phyloP scores from a whole-genome alignment of 2,888 invertebrate genomes.

The Eupithecia subumbrata region DNA sequence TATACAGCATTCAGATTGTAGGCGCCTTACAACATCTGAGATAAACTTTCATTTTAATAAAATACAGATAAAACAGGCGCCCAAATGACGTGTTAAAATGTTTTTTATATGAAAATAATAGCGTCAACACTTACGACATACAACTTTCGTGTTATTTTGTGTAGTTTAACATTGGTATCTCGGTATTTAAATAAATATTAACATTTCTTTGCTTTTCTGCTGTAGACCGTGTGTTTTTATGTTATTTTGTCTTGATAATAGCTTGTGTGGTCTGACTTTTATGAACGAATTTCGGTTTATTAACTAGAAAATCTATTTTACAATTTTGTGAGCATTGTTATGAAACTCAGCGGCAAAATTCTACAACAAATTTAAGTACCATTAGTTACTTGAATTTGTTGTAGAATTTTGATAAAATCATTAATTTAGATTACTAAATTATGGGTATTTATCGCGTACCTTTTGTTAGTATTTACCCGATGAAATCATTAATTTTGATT shows the following conservation, averaged over 20 bases:
- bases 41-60: conserved; percentile 4
- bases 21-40: background rate
- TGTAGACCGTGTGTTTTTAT: background rate
- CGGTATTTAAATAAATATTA: conserved; percentile 24
- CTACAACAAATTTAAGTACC: no score
- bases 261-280: background rate
- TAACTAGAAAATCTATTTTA: background rate
- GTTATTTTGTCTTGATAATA: background rate
- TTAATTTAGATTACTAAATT: no score
- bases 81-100: conserved; percentile 16
- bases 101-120: conserved; percentile 13
- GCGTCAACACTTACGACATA: conserved; percentile 19
- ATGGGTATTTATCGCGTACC: no score
- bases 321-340: background rate
- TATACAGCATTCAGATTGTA: background rate
- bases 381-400: no score
- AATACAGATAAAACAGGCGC: conserved; percentile 6
- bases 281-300: background rate
- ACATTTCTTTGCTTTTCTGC: conserved; percentile 18
- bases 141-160: conserved; percentile 19
- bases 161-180: conserved; percentile 31
- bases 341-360: no score
- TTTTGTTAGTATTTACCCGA: no score
- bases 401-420: no score
- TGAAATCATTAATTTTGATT: no score